phyloP scores from a whole-genome alignment of 2,113 vertebrate genomes.

The Trogon melanurus region DNA sequence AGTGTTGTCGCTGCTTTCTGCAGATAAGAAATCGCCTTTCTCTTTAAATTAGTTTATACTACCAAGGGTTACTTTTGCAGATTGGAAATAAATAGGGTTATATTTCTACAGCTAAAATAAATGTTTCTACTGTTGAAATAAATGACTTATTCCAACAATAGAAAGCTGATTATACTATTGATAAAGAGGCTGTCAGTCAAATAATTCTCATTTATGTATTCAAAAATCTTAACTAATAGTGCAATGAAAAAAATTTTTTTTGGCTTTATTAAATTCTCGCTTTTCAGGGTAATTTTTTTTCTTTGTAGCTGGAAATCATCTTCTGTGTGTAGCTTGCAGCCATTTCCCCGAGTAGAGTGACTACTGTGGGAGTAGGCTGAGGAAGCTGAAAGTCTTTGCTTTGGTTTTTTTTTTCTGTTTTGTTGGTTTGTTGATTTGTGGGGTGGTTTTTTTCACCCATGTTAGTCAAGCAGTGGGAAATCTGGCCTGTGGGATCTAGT shows the following conservation, averaged over 20 bases:
- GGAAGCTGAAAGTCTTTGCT: not conserved
- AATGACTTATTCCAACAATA: conserved; percentile 43
- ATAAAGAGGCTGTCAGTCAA: conserved; percentile 51
- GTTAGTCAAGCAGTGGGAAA: not conserved
- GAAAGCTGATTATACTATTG: conserved; percentile 30
- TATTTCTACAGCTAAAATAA: conserved; percentile 54
- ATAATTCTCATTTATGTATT: conserved; percentile 63
- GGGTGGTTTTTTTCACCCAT: not conserved
- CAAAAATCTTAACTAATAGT: conserved; percentile 64
- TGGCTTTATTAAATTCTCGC: conserved; percentile 52
- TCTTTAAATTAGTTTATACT: conserved; percentile 23
- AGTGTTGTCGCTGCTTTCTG: conserved; percentile 10
- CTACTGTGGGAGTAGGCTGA: not conserved
- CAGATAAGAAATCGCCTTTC: conserved; percentile 58
- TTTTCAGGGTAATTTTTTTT: conserved; percentile 7
- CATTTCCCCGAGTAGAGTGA: not conserved
- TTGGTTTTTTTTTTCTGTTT: not conserved
- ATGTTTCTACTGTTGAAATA: conserved; percentile 51
- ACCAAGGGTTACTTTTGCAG: conserved; percentile 16
- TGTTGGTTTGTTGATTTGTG: not conserved
- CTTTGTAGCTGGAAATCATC: conserved; percentile 2
- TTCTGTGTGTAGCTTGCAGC: not conserved
- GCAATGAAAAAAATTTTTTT: conserved; percentile 39
- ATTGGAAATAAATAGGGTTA: conserved; percentile 61
- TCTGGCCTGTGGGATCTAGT: rapidly evolving